A percentile compares a stretch with the other conserved stretches of the same genome.
These are phyloP conservation scores for Parotia lawesii DNA, from an alignment of 2,113 vertebrate genomes.

Conservation along the genomic window DNA sequence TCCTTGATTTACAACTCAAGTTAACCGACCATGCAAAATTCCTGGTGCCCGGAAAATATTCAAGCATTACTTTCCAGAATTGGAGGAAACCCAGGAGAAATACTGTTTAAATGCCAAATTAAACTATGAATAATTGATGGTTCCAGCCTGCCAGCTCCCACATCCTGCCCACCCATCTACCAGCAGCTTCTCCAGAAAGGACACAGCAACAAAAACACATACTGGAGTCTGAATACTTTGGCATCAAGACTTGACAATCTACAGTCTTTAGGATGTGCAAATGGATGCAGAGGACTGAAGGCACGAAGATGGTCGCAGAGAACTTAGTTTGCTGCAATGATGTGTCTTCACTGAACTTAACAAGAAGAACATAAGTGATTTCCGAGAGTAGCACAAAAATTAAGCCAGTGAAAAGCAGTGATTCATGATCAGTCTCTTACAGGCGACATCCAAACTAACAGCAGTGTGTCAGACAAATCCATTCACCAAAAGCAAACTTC, in stretches of 20 bases:
- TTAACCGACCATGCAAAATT: background rate
- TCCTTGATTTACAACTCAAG: background rate
- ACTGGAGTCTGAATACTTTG: background rate
- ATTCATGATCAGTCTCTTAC: background rate
- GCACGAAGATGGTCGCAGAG: background rate
- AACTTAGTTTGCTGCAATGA: background rate
- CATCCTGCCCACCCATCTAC: background rate
- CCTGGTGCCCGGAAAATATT: background rate
- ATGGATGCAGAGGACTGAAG: background rate
- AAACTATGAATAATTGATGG: constrained; percentile 12
- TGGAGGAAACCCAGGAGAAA: background rate
- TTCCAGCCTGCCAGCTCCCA: background rate
- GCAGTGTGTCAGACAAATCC: background rate
- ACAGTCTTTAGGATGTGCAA: background rate
- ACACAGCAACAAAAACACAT: background rate
- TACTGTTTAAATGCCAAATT: background rate
- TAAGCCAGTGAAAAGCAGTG: background rate
- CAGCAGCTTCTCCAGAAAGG: background rate
- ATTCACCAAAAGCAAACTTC: background rate
- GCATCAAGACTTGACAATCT: background rate
- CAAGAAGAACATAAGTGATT: background rate
- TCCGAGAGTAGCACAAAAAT: background rate
- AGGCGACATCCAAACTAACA: background rate
- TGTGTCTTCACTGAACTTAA: background rate
- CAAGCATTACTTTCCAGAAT: background rate